These are phyloP conservation scores for Pocillopora meandrina DNA, from an alignment of 92 coral and sea anemone species.

Conservation along the genomic window DNA sequence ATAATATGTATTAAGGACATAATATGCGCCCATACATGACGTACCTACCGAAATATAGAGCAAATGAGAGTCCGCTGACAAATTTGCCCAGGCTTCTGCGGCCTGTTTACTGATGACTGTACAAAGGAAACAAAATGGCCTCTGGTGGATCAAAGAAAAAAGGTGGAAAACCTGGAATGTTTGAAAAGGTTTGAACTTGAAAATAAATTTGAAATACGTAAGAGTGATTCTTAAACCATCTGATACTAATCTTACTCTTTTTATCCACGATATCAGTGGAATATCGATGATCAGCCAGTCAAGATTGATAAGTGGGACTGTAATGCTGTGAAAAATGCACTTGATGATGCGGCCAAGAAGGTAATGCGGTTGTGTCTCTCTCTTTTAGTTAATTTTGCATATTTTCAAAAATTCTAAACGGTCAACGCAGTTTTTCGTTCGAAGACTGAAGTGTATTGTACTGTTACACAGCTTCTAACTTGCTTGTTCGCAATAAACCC, in stretches of 20 bases:
- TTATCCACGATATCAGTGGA: conserved; percentile 55
- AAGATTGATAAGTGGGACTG: conserved; percentile 98
- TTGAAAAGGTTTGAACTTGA: conserved; percentile 52
- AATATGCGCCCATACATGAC: too few relatives aligned
- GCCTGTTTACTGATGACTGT: conserved; percentile 40
- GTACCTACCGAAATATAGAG: background rate
- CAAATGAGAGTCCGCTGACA: conserved; percentile 27
- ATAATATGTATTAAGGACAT: too few relatives aligned
- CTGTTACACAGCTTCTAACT: too few relatives aligned
- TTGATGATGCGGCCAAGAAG: conserved; percentile 96
- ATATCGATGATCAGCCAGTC: conserved; percentile 85
- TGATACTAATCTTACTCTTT: too few relatives aligned
- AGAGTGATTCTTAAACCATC: background rate
- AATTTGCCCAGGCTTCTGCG: conserved; percentile 20
- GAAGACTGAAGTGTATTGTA: too few relatives aligned
- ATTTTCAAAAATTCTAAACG: background rate
- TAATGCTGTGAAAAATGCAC: conserved; percentile 92
- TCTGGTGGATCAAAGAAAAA: conserved; percentile 70
- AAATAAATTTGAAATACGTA: background rate
- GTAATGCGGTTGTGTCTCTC: conserved; percentile 20
- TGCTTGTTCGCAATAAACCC: too few relatives aligned
- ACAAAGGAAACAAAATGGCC: conserved; percentile 71
- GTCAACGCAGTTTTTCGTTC: too few relatives aligned
- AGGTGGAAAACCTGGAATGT: conserved; percentile 50
- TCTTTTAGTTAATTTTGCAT: background rate